A percentile compares a stretch with the other conserved stretches of the same genome.
Evolutionary conservation across 1,140 invertebrate species (phyloP).

Genomic region (Pogonomyrmex barbatus): DNA sequence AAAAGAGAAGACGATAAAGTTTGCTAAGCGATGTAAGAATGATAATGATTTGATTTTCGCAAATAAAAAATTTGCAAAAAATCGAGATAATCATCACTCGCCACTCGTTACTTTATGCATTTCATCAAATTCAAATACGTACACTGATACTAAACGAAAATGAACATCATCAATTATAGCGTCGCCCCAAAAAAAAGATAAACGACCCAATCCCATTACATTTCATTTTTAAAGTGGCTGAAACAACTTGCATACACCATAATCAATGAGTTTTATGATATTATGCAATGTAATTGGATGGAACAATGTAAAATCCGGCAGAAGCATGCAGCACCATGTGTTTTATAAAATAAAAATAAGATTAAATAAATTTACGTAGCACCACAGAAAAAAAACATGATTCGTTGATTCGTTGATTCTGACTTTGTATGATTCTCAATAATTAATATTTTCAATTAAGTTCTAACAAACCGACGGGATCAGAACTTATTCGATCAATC

Average conservation of each 20-base stretch:
- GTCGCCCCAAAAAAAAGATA: not conserved
- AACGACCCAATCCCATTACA: not conserved
- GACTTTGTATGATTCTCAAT: not conserved
- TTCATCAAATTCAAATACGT: not conserved
- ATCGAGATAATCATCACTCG: not conserved
- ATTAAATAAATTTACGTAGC: not conserved
- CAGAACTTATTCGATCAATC: constrained; percentile 8
- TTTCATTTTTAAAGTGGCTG: not conserved
- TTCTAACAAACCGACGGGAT: not conserved
- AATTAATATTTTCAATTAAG: not conserved
- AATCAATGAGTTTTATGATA: constrained; percentile 31
- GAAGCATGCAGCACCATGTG: not conserved
- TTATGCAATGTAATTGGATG: not conserved
- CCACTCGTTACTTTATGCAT: not conserved
- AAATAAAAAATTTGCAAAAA: not conserved
- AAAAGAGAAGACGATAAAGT: not conserved
- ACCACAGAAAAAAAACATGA: not conserved
- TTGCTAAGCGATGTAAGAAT: constrained; percentile 13
- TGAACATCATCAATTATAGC: constrained; percentile 40
- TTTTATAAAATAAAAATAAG: constrained; percentile 4
- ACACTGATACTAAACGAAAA: constrained; percentile 20
- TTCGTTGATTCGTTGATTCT: not conserved
- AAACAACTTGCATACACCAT: not conserved
- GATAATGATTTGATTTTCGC: constrained; percentile 6
- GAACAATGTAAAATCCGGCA: not conserved